These are phyloP conservation scores for Pterobdella sp. DNA, from an alignment of 2,888 invertebrate species.

Conservation along the genomic window DNA sequence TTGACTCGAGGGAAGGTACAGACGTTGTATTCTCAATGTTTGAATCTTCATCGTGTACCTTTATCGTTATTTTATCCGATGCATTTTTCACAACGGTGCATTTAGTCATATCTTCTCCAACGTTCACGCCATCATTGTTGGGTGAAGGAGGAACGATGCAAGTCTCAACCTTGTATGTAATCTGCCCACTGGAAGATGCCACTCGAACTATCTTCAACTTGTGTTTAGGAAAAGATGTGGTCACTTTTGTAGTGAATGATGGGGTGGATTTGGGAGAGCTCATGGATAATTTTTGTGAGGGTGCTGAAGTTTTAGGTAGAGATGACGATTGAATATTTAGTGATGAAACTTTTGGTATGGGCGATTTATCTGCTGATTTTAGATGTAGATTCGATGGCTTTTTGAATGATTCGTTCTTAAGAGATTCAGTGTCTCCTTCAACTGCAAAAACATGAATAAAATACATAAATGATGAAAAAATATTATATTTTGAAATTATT, in stretches of 20 bases:
- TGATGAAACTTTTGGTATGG: neutral
- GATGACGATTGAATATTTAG: neutral
- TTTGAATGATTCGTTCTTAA: neutral
- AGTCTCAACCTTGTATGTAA: constrained; percentile 32
- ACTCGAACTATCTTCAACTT: constrained; percentile 36
- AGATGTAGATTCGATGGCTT: neutral
- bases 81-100: too few species aligned
- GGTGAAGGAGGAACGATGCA: constrained; percentile 19
- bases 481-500: too few species aligned
- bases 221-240: constrained; percentile 22
- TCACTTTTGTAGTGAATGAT: neutral
- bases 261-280: neutral
- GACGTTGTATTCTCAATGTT: too few species aligned
- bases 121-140: too few species aligned
- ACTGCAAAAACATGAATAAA: too few species aligned
- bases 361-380: too few species aligned
- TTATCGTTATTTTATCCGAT: too few species aligned
- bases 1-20: too few species aligned
- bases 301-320: too few species aligned
- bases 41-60: too few species aligned
- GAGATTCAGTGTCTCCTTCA: neutral
- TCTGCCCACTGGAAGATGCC: constrained; percentile 36
- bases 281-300: neutral
- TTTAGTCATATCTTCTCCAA: too few species aligned
- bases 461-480: neutral